These are phyloP conservation scores for Aromia moschata DNA, from an alignment of 2,888 invertebrate species.

Conservation along the genomic window DNA sequence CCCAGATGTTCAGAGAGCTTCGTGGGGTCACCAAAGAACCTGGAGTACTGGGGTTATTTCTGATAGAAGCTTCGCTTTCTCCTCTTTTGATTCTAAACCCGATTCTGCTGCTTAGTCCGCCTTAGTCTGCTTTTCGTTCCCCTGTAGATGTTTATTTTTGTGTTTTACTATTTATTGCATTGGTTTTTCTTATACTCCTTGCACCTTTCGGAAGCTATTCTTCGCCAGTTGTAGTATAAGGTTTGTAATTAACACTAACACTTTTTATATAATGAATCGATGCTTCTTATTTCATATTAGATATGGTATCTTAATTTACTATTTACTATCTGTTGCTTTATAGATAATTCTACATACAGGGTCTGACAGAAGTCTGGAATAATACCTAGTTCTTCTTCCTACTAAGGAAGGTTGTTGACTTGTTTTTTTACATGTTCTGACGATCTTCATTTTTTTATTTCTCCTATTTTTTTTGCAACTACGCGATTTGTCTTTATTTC, in stretches of 20 bases:
- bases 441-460: too few relatives aligned
- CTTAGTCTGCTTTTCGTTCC: slow-evolving; percentile 20
- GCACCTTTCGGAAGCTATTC: slow-evolving; percentile 19
- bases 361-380: too few relatives aligned
- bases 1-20: slow-evolving; percentile 41
- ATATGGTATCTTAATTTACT: too few relatives aligned
- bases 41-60: slow-evolving; percentile 58
- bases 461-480: too few relatives aligned
- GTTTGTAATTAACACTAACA: slow-evolving; percentile 28
- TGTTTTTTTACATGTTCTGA: too few relatives aligned
- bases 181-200: slow-evolving; percentile 15
- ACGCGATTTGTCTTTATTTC: too few relatives aligned
- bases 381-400: too few relatives aligned
- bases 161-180: slow-evolving; percentile 18
- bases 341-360: too few relatives aligned
- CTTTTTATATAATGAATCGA: too few relatives aligned
- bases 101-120: slow-evolving; percentile 52
- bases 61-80: slow-evolving; percentile 38
- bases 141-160: slow-evolving; percentile 11
- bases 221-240: slow-evolving; percentile 18
- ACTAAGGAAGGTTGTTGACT: too few relatives aligned
- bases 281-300: too few relatives aligned
- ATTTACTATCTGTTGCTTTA: too few relatives aligned
- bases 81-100: slow-evolving; percentile 38
- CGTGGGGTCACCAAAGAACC: slow-evolving; percentile 59